Evolutionary conservation across 2,797 vertebrate genomes (phyloP).

Genomic region (Argyrosomus regius): DNA sequence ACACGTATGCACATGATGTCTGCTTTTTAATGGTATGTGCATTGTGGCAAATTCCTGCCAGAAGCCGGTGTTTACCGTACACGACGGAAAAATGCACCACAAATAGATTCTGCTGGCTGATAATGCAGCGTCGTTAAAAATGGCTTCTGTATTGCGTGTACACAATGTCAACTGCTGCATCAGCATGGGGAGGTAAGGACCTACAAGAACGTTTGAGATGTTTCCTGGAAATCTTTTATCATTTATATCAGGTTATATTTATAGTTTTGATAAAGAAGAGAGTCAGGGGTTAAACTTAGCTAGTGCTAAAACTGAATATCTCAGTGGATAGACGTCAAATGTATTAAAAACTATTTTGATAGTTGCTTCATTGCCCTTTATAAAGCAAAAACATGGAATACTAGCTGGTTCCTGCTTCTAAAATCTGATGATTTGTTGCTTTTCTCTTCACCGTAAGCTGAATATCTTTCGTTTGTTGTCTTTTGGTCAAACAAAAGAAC

Average conservation of each 20-base stretch:
- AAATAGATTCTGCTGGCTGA: conserved; percentile 24
- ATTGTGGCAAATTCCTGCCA: conserved; percentile 49
- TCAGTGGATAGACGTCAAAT: neutral
- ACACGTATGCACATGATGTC: neutral
- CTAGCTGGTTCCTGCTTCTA: no score
- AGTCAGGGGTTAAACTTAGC: neutral
- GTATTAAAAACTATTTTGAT: neutral
- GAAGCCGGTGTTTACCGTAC: conserved; percentile 41
- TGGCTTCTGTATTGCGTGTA: conserved; percentile 34
- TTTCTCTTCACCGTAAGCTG: neutral
- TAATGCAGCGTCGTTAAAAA: conserved; percentile 5
- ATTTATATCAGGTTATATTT: no score
- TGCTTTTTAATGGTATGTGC: conserved; percentile 46
- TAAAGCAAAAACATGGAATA: neutral
- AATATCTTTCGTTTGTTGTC: neutral
- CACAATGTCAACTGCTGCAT: conserved; percentile 13
- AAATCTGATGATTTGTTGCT: neutral
- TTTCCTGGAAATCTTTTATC: conserved; percentile 32
- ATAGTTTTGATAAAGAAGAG: neutral
- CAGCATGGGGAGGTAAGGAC: neutral
- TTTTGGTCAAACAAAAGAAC: neutral
- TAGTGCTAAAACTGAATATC: neutral
- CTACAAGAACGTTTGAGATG: conserved; percentile 21
- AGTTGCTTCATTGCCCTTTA: neutral
- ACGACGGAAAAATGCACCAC: conserved; percentile 13